Evolutionary conservation across 2,888 invertebrate species (phyloP).

Genomic region (Amblyjoppa fuscipennis): DNA sequence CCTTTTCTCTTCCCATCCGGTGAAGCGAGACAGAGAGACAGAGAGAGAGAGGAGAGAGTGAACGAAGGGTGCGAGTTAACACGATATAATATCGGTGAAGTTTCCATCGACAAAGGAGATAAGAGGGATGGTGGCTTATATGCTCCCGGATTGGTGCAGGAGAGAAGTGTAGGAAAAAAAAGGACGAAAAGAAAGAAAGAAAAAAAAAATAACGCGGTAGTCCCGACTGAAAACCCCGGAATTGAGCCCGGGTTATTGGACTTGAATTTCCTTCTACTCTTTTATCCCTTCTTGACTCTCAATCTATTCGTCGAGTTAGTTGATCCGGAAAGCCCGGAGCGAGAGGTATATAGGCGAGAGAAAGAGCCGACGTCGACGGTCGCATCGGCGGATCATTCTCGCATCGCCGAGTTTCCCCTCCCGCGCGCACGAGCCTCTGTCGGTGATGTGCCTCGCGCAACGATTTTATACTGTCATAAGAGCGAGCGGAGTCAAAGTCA

Average conservation of each 20-base stretch:
- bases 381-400: conserved; percentile 48
- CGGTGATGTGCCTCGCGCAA: conserved; percentile 15
- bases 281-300: conserved; percentile 67
- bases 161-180: conserved; percentile 4
- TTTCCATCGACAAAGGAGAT: conserved; percentile 56
- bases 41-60: background rate
- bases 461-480: conserved; percentile 49
- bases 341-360: conserved; percentile 12
- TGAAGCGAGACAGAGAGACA: background rate
- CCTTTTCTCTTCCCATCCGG: conserved; percentile 5
- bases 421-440: background rate
- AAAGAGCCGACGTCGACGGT: conserved; percentile 42
- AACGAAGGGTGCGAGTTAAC: conserved; percentile 44
- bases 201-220: conserved; percentile 36
- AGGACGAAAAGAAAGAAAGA: conserved; percentile 4
- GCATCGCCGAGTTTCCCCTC: background rate
- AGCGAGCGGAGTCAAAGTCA: conserved; percentile 40
- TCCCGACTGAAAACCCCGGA: conserved; percentile 61
- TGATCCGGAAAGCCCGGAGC: conserved; percentile 67
- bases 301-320: conserved; percentile 68
- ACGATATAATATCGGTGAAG: conserved; percentile 63
- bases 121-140: conserved; percentile 11
- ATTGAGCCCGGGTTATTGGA: conserved; percentile 71
- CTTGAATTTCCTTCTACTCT: conserved; percentile 71
- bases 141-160: background rate